Conservation (phyloP, 2,888 invertebrate species). For the Acleris holmiana region DNA sequence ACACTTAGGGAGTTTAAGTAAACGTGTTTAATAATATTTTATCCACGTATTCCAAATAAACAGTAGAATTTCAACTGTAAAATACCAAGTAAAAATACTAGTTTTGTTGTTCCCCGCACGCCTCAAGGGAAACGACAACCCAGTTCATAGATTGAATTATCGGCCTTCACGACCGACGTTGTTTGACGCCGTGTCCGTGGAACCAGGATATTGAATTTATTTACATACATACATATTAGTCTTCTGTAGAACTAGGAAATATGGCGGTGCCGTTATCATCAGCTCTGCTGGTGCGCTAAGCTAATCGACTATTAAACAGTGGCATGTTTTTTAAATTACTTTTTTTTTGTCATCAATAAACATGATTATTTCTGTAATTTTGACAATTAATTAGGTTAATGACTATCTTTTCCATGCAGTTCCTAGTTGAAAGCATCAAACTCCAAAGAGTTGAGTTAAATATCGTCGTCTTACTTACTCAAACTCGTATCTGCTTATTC, state of each 20-base stretch:
- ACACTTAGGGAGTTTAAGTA: too few species aligned
- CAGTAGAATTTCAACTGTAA: background rate
- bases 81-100: conserved; percentile 5
- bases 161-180: conserved; percentile 32
- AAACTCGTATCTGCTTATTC: too few species aligned
- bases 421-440: too few species aligned
- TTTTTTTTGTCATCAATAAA: too few species aligned
- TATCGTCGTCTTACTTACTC: too few species aligned
- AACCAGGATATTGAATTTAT: conserved; percentile 43
- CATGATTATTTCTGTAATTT: too few species aligned
- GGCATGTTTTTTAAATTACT: too few species aligned
- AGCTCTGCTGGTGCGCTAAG: too few species aligned
- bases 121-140: conserved; percentile 3
- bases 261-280: conserved; percentile 39
- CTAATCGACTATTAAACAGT: too few species aligned
- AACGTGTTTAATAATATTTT: background rate
- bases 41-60: background rate
- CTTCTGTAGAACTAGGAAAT: conserved; percentile 44
- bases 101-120: background rate
- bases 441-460: too few species aligned
- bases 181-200: conserved; percentile 41
- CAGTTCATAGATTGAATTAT: conserved; percentile 40
- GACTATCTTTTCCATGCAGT: too few species aligned
- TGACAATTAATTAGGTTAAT: too few species aligned
- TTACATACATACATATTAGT: conserved; percentile 39